Evolutionary conservation across 35 echinoderm and acorn worm species (phyloP), one percentile per base, ranked within the genome.

Genomic region (Apostichopus japonicus): DNA sequence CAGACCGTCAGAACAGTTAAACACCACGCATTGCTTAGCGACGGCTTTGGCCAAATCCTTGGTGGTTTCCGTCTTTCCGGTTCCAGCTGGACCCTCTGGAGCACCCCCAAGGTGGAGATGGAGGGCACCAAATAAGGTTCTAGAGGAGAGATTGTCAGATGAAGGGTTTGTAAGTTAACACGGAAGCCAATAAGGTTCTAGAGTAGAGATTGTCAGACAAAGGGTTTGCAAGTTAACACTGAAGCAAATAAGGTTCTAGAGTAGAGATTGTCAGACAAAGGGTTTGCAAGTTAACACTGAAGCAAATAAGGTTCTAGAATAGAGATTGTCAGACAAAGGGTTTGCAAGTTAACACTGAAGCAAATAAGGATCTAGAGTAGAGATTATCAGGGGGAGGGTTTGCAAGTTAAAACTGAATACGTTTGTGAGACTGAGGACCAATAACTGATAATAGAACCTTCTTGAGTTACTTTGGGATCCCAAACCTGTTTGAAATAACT

Each of bases 11-110:
- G 97, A 98, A 82, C 97, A 98, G 84, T 98, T 98, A 87, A 98
- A 98, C 11, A 98, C 97, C 86, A 98, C 97, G 76, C 97, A 98
- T 80, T 98, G 97, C 81, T 98, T 98, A 80, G 97, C 97, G 11
- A 98, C 97, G 78, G 97, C 97, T 84, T 98, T 98, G 77, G 97
- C 97, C 61, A 98, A 82, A 94, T 98, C 97, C 81, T 98, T 98
- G 79, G 97, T 98, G 59, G 97, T 98, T 79, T 98, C 97, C 19
- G 97, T 98, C 71, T 98, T 98, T 55, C 94, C 97, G 51, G 94
- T 98, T 7, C 94, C 94, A 51, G 97, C 94, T 9, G 94, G 97
- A 4, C 97, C 97, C 59, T 96, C 97, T 78, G 97, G 97, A 24
- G 97, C 97, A 15, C 97, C 97, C 16, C 94, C 97, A n/a, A 98